A percentile compares a stretch with the other conserved stretches of the same genome.
Conservation (phyloP, 2,797 vertebrate genomes). For the Clarias fuscus region DNA sequence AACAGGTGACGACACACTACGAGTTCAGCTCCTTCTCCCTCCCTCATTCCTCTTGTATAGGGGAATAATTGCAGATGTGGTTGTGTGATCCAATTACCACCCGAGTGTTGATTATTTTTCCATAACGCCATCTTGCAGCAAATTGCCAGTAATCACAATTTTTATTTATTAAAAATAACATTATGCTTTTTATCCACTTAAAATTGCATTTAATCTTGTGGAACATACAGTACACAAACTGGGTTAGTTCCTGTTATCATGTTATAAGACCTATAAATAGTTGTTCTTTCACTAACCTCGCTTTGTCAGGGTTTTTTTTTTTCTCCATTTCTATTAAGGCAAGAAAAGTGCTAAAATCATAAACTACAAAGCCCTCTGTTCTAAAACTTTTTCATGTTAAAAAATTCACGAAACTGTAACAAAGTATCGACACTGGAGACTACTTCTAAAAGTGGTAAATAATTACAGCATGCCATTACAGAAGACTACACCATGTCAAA, state of each 20-base stretch:
- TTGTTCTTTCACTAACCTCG: neutral
- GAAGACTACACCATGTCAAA: neutral
- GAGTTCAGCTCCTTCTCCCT: neutral
- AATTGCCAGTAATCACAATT: neutral
- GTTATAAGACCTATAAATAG: neutral
- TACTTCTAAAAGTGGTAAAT: neutral
- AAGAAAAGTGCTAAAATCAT: neutral
- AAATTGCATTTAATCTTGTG: neutral
- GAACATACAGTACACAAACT: neutral
- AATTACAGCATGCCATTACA: neutral
- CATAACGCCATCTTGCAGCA: neutral
- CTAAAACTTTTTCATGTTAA: neutral
- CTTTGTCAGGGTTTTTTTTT: neutral
- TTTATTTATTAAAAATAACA: neutral
- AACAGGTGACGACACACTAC: conserved; percentile 79
- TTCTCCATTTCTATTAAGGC: neutral
- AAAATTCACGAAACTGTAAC: neutral
- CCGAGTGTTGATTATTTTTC: neutral
- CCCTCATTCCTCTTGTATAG: neutral
- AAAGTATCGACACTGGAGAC: too few species aligned
- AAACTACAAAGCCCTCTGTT: neutral
- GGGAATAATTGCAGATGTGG: neutral
- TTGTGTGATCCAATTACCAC: neutral
- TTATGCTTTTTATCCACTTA: neutral
- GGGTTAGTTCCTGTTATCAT: neutral